Percentiles rank a stretch among this genome's conserved stretches.
These are phyloP conservation scores for Vannuccia rotundouncinata DNA, from an alignment of 2,888 invertebrate species.

Conservation along the genomic window DNA sequence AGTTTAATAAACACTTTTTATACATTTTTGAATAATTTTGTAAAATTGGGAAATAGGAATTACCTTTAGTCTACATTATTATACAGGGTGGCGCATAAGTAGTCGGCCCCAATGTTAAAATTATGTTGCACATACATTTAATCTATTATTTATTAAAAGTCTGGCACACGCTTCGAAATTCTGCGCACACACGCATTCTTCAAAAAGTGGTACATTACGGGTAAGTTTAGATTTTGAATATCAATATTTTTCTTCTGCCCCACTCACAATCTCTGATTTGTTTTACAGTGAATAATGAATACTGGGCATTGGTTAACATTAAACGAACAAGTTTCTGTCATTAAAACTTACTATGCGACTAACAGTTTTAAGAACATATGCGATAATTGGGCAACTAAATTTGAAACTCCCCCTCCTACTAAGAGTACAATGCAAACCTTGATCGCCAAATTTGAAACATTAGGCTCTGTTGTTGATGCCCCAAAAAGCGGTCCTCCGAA, in stretches of 20 bases:
- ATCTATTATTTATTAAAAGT: neutral
- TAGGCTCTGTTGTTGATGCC: slow-evolving; percentile 19
- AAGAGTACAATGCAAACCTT: slow-evolving; percentile 6
- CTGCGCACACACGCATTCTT: too few relatives aligned
- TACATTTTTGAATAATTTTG: too few relatives aligned
- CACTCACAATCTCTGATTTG: too few relatives aligned
- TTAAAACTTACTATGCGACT: slow-evolving; percentile 16
- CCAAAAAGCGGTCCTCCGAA: slow-evolving; percentile 9
- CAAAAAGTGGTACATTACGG: too few relatives aligned
- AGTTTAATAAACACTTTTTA: too few relatives aligned
- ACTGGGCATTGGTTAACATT: neutral
- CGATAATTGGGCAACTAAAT: slow-evolving; percentile 14
- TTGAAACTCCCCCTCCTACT: slow-evolving; percentile 14
- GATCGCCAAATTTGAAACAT: slow-evolving; percentile 19
- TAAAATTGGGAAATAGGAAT: too few relatives aligned
- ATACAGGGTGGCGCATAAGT: neutral
- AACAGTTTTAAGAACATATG: slow-evolving; percentile 18
- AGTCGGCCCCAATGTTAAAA: neutral
- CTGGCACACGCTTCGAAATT: too few relatives aligned
- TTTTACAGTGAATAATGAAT: neutral
- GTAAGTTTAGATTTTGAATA: too few relatives aligned
- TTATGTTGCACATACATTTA: neutral
- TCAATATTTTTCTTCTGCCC: too few relatives aligned
- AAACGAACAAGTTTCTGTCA: slow-evolving; percentile 4
- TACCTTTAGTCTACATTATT: too few relatives aligned